Percentiles rank a stretch among this genome's conserved stretches.
Conservation (phyloP, 1,140 invertebrate genomes). For the Caerostris extrusa region DNA sequence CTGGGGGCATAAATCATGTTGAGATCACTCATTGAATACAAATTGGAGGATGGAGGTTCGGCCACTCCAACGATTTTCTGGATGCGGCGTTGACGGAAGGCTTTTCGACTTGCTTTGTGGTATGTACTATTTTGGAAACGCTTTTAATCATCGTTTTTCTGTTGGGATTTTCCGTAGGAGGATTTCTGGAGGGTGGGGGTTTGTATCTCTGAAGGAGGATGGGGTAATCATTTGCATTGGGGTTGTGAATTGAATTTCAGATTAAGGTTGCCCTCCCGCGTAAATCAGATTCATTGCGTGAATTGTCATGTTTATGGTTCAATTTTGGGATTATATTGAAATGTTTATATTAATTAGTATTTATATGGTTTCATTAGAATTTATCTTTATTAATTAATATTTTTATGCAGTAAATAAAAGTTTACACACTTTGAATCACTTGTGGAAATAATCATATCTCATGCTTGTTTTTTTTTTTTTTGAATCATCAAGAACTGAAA, state of each 20-base stretch:
- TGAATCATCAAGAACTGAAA: too few species aligned
- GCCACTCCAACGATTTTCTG: neutral
- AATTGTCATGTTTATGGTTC: too few species aligned
- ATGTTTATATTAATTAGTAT: too few species aligned
- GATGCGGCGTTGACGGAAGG: neutral
- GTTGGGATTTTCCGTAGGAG: neutral
- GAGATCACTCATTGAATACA: conserved; percentile 60
- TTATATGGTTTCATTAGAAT: too few species aligned
- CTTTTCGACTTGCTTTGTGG: conserved; percentile 23
- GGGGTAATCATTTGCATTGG: conserved; percentile 19
- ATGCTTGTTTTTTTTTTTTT: too few species aligned
- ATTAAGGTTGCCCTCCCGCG: neutral
- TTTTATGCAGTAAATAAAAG: too few species aligned
- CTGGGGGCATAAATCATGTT: conserved; percentile 34
- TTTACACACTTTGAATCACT: too few species aligned
- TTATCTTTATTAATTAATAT: too few species aligned
- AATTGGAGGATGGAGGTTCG: neutral
- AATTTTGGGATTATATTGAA: too few species aligned
- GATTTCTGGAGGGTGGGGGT: neutral
- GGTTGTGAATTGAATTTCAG: conserved; percentile 25
- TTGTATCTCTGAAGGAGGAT: neutral
- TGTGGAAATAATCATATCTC: too few species aligned
- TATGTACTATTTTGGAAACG: conserved; percentile 34
- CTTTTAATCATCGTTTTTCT: conserved; percentile 37
- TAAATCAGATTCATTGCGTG: neutral